phyloP scores from a whole-genome alignment of 1,140 invertebrate genomes.

The Steinernema khuongi region DNA sequence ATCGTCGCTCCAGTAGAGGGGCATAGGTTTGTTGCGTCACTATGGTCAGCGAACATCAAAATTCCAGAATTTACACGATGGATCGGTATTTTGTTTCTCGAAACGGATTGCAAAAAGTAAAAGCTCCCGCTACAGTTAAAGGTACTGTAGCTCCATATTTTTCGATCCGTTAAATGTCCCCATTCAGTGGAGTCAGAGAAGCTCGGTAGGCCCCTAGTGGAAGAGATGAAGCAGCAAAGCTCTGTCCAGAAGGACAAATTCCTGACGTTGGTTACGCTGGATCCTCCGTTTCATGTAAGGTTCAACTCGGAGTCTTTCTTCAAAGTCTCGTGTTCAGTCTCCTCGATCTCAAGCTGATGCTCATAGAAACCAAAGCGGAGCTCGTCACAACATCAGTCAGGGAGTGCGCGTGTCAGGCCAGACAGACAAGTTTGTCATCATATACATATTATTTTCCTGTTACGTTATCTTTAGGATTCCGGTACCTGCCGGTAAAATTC shows the following conservation, averaged over 20 bases:
- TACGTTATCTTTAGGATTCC: not conserved
- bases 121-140: not conserved
- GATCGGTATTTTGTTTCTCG: not conserved
- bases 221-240: not conserved
- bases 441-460: not conserved
- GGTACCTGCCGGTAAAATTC: not conserved
- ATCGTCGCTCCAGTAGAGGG: not conserved
- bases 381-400: not conserved
- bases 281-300: not conserved
- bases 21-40: not conserved
- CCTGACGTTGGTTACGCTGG: not conserved
- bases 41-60: not conserved
- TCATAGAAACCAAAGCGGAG: not conserved
- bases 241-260: not conserved
- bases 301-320: not conserved
- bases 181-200: not conserved
- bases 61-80: not conserved
- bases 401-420: not conserved
- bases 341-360: not conserved
- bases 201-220: not conserved
- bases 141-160: not conserved
- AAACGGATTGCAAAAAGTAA: not conserved
- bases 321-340: not conserved
- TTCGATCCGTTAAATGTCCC: not conserved
- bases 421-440: not conserved